A percentile compares a stretch with the other conserved stretches of the same genome.
phyloP scores from a whole-genome alignment of 2,888 invertebrate species.

The Platycnemis pennipes region DNA sequence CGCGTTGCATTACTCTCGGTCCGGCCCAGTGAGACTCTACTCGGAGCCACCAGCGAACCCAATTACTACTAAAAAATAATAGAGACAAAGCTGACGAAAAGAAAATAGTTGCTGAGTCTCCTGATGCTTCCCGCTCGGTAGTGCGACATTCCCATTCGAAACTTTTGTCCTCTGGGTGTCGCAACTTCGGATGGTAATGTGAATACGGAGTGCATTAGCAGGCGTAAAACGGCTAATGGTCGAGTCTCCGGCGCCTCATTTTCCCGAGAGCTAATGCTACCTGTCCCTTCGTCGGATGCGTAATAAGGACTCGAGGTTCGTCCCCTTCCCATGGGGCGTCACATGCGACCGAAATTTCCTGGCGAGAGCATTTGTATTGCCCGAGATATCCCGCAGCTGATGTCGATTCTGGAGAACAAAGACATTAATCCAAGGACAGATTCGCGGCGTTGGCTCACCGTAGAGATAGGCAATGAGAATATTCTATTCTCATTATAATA shows the following conservation, averaged over 20 bases:
- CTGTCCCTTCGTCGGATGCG: neutral
- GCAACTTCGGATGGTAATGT: neutral
- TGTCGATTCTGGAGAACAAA: neutral
- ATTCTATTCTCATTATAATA: too few species aligned
- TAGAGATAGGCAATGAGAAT: too few species aligned
- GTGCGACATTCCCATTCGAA: too few species aligned
- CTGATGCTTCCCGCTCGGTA: too few species aligned
- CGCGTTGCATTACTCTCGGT: too few species aligned
- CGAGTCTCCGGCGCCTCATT: neutral
- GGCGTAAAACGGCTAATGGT: neutral
- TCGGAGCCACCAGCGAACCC: neutral
- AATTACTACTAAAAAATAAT: neutral
- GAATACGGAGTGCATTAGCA: neutral
- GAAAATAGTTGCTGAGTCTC: neutral
- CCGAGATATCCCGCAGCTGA: neutral
- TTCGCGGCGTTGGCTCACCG: too few species aligned
- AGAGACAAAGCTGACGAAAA: neutral
- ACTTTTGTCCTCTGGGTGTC: neutral
- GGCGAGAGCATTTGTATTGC: neutral
- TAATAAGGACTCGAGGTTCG: neutral
- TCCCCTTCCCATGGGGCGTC: neutral
- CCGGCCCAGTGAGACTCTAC: neutral
- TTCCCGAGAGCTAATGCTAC: neutral
- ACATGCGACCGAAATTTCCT: neutral
- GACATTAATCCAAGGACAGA: too few species aligned